Conservation (phyloP, 2,888 invertebrate species). For the Archips crataeganus region DNA sequence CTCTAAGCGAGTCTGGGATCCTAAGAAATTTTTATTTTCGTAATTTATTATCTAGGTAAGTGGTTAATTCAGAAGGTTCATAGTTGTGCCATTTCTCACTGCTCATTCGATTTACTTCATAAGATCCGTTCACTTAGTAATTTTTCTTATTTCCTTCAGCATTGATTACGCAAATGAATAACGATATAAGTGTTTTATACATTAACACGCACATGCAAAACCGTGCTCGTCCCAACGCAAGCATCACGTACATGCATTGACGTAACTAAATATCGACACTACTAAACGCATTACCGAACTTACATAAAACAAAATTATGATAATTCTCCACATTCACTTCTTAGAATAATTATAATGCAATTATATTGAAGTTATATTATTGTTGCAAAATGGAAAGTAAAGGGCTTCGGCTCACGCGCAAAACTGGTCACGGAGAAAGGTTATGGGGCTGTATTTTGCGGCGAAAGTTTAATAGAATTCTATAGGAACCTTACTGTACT, state of each 20-base stretch:
- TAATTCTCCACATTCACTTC: slow-evolving; percentile 28
- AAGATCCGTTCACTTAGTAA: too few species aligned
- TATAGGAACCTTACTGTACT: background rate
- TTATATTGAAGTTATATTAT: slow-evolving; percentile 28
- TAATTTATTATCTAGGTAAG: too few species aligned
- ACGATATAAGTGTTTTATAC: background rate
- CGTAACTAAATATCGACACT: slow-evolving; percentile 31
- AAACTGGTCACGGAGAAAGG: slow-evolving; percentile 19
- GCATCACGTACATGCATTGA: slow-evolving; percentile 18
- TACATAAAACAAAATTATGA: slow-evolving; percentile 33
- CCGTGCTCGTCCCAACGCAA: slow-evolving; percentile 28
- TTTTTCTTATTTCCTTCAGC: background rate
- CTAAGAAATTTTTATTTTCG: too few species aligned
- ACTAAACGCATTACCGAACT: slow-evolving; percentile 38
- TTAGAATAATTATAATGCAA: slow-evolving; percentile 27
- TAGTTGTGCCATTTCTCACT: too few species aligned
- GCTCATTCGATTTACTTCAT: too few species aligned
- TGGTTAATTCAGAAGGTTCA: too few species aligned
- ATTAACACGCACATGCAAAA: slow-evolving; percentile 20
- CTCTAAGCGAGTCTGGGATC: too few species aligned
- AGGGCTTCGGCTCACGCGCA: slow-evolving; percentile 22
- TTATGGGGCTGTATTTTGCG: slow-evolving; percentile 1
- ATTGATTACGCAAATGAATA: slow-evolving; percentile 1
- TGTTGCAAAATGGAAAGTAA: slow-evolving; percentile 32
- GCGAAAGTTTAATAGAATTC: slow-evolving; percentile 29